phyloP scores from a whole-genome alignment of 2,888 invertebrate species.

The Chydorus sphaericus region DNA sequence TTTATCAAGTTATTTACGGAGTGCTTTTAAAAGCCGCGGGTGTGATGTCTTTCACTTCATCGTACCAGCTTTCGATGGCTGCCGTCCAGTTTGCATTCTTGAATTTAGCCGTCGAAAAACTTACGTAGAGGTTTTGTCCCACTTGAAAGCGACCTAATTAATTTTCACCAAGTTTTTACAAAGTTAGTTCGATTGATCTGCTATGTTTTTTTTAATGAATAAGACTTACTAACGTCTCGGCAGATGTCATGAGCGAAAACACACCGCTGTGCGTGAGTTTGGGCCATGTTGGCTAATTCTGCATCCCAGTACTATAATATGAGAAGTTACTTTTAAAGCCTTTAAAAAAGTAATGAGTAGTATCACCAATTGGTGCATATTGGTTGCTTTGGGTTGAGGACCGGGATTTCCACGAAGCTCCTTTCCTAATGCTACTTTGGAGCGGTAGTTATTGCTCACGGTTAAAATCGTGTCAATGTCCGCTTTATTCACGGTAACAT shows the following conservation, averaged over 20 bases:
- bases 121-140: slow-evolving; percentile 19
- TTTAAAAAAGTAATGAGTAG: no score
- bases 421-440: no score
- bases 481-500: no score
- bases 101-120: not conserved
- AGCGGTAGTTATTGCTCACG: no score
- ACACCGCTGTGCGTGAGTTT: slow-evolving; percentile 30
- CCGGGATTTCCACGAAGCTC: no score
- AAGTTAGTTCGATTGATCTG: no score
- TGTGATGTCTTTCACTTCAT: slow-evolving; percentile 14
- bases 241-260: slow-evolving; percentile 24
- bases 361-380: no score
- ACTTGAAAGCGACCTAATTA: slow-evolving; percentile 19
- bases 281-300: slow-evolving; percentile 28
- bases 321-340: no score
- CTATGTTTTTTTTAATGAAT: no score
- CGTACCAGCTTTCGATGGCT: slow-evolving; percentile 17
- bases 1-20: slow-evolving; percentile 14
- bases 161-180: no score
- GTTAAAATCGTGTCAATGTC: no score
- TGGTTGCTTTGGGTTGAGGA: no score
- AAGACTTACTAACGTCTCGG: slow-evolving; percentile 22
- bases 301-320: slow-evolving; percentile 27
- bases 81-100: slow-evolving; percentile 16
- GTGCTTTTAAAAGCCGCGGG: slow-evolving; percentile 15